Conservation (phyloP, 1,140 invertebrate genomes). For the Lasioglossum albipes region DNA sequence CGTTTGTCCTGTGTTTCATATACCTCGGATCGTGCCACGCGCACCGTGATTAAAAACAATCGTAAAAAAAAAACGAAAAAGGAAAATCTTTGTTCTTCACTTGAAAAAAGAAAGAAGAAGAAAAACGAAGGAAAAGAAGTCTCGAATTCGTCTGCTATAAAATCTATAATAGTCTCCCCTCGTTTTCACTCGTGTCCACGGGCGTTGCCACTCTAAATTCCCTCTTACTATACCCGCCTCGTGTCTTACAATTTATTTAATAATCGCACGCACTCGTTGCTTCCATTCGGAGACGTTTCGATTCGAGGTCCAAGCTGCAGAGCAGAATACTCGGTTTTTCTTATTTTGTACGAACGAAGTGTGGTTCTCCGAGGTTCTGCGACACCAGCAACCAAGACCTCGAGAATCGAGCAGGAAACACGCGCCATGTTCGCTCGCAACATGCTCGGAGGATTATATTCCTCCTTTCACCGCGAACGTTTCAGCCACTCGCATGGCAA, state of each 20-base stretch:
- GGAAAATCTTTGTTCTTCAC: no score
- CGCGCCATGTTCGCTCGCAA: background rate
- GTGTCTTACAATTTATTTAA: constrained; percentile 13
- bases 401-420: constrained; percentile 8
- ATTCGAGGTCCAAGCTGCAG: background rate
- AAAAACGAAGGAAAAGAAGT: constrained; percentile 5
- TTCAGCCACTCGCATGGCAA: no score
- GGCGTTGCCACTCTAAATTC: no score
- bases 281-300: background rate
- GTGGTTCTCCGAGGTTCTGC: background rate
- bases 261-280: constrained; percentile 8
- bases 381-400: background rate
- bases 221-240: no score
- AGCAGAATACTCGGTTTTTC: background rate
- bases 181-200: no score
- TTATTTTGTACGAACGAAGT: background rate
- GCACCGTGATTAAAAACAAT: constrained; percentile 21
- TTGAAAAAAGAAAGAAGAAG: background rate
- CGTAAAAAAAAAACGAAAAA: background rate
- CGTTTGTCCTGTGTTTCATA: constrained; percentile 62
- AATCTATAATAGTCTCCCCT: constrained; percentile 3
- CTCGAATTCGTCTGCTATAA: background rate
- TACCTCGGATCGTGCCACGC: constrained; percentile 63
- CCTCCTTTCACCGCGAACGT: background rate
- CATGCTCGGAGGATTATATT: background rate